Base-by-base conservation (phyloP, 1,140 invertebrate genomes). In the Brachionus sp. region DNA sequence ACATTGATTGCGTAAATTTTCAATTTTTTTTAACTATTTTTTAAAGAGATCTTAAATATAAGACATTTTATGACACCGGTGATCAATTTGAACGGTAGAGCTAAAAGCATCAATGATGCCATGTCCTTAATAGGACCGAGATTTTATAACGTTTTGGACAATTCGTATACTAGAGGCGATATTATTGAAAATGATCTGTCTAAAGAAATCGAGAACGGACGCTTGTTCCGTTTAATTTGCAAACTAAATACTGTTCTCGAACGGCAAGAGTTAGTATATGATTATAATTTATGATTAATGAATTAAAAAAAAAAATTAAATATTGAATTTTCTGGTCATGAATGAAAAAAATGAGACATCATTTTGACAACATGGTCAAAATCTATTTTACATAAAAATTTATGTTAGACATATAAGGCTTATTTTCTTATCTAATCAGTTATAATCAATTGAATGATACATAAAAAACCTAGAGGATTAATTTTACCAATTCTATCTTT, bases 111-210 rank as follows among this genome's bases (percentile, higher is more conserved):
- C 16, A 96, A 95, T 85, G 96, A 98, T 90, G 91, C 98, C 84
- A 98, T 98, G 97, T 96, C 96, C 9, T 98, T 98, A 95, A 98
- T 99, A 86, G 97, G 97, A 39, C 96, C 96, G 7, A 90, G 95
- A 84, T 98, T 98, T 89, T 99, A 98, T 88, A 95, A 93, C 3
- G 95, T 98, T 89, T 90, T 98, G 85, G 96, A 98, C 89, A 92
- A 94, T 3, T 91, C 95, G 6, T 94, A 97, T 86, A 90, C 93
- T 50, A 92, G 94, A 75, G 92, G 93, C 29, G 96, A 98, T 87
- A 91, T 93, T 16, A 90, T 97, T 62, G 95, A 98, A 86, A 93
- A 94, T 84, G 95, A 98, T 87, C 88, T 98, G 37, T 91, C 93
- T 1, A 95, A 95, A 86, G 89, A 98, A 89, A 91, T 98, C 83